phyloP scores from a whole-genome alignment of 2,797 vertebrate genomes.

The Anableps anableps region DNA sequence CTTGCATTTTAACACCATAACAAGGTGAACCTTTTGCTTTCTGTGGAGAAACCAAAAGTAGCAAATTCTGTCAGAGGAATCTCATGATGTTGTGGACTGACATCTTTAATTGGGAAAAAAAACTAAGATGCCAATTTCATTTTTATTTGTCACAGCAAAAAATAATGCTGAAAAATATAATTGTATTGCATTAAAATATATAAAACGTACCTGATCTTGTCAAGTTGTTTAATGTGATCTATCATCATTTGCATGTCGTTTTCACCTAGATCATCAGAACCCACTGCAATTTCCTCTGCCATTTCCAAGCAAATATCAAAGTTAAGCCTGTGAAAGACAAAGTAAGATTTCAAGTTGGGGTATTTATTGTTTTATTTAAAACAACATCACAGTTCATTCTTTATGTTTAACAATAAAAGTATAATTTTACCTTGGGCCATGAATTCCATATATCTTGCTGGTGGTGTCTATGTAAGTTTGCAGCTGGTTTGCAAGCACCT shows the following conservation, averaged over 20 bases:
- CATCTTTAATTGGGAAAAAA: too few species aligned
- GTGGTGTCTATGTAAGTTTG: constrained; percentile 66
- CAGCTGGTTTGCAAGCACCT: constrained; percentile 67
- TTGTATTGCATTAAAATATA: too few species aligned
- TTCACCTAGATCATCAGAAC: constrained; percentile 46
- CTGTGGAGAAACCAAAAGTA: too few species aligned
- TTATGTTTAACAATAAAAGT: fast-evolving
- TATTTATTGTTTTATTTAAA: background rate
- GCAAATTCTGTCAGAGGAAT: too few species aligned
- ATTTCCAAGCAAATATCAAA: constrained; percentile 30
- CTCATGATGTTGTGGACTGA: too few species aligned
- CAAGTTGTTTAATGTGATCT: constrained; percentile 57
- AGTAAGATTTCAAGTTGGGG: background rate
- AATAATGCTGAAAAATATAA: too few species aligned
- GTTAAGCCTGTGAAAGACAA: constrained; percentile 16
- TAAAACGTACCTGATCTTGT: constrained; percentile 66
- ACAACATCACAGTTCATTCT: background rate
- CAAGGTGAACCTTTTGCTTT: too few species aligned
- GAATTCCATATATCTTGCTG: constrained; percentile 51
- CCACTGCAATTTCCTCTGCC: constrained; percentile 9
- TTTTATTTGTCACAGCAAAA: too few species aligned
- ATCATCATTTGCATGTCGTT: constrained; percentile 56
- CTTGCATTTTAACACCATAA: too few species aligned
- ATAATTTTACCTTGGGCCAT: constrained; percentile 62
- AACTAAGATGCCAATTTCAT: too few species aligned